These are phyloP conservation scores for Perizoma affinitatum DNA, from an alignment of 2,888 invertebrate genomes.

Conservation along the genomic window DNA sequence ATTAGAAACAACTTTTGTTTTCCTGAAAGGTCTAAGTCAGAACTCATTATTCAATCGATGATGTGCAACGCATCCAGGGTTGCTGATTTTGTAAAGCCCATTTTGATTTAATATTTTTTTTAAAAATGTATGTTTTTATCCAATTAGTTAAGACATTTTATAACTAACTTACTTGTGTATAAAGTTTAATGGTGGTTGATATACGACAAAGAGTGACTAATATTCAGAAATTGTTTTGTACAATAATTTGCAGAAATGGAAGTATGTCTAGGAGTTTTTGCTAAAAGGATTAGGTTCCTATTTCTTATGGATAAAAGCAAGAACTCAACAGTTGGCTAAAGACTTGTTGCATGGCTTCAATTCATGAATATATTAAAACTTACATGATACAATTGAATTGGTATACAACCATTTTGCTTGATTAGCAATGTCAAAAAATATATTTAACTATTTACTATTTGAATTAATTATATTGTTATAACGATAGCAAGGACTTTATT, in stretches of 20 bases:
- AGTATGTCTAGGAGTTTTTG: conserved; percentile 3
- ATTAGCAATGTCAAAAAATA: too few species aligned
- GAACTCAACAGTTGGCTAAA: conserved; percentile 76
- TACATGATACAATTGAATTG: conserved; percentile 37
- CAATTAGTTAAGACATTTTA: too few species aligned
- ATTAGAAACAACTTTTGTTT: background rate
- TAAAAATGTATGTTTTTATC: too few species aligned
- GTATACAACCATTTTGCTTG: conserved; percentile 14
- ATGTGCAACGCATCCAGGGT: conserved; percentile 24
- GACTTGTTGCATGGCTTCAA: conserved; percentile 75
- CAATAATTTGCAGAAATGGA: background rate
- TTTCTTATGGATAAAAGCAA: conserved; percentile 1
- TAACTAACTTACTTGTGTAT: too few species aligned
- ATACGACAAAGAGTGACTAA: too few species aligned
- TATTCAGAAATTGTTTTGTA: background rate
- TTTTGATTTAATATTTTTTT: conserved; percentile 16
- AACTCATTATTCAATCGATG: conserved; percentile 13
- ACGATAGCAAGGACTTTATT: too few species aligned
- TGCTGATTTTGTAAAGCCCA: conserved; percentile 21
- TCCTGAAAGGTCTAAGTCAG: background rate
- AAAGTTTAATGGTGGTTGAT: too few species aligned
- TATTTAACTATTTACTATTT: too few species aligned
- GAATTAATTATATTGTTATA: too few species aligned
- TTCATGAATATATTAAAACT: conserved; percentile 65
- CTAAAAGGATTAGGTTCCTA: background rate